A percentile compares a stretch with the other conserved stretches of the same genome.
These are phyloP conservation scores for Lophius americanus DNA, from an alignment of 2,797 vertebrate genomes.

Conservation along the genomic window DNA sequence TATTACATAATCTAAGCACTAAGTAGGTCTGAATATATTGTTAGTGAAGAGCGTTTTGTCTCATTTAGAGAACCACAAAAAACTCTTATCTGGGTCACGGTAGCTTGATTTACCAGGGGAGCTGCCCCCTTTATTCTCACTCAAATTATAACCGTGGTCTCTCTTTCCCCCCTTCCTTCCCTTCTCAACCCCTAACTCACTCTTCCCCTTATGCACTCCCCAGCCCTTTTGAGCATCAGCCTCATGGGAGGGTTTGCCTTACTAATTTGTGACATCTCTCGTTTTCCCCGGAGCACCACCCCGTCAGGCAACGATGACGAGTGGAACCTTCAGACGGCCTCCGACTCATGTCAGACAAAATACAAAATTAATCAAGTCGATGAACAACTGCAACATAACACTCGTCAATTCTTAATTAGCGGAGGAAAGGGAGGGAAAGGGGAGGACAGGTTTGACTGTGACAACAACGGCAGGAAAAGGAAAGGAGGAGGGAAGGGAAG, in stretches of 20 bases:
- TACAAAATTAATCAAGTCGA: slow-evolving; percentile 39
- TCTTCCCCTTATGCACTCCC: slow-evolving; percentile 13
- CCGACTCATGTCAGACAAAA: slow-evolving; percentile 16
- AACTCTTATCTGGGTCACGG: slow-evolving; percentile 48
- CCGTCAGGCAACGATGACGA: slow-evolving; percentile 1
- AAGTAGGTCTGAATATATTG: slow-evolving; percentile 10
- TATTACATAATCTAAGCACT: not conserved
- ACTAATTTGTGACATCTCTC: slow-evolving; percentile 53
- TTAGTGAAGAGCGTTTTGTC: slow-evolving; percentile 30
- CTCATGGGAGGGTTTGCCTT: slow-evolving; percentile 48
- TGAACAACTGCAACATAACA: slow-evolving; percentile 51
- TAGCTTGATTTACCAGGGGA: slow-evolving; percentile 24
- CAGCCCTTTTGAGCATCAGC: slow-evolving; percentile 26
- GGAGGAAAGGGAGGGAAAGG: slow-evolving; percentile 51
- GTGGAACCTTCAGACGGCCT: slow-evolving; percentile 38
- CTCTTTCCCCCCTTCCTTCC: slow-evolving; percentile 19
- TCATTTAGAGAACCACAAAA: slow-evolving; percentile 36
- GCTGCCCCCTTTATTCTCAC: slow-evolving; percentile 4
- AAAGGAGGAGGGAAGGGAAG: slow-evolving; percentile 42
- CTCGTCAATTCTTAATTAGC: slow-evolving; percentile 55
- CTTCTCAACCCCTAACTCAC: slow-evolving; percentile 2
- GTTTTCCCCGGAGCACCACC: slow-evolving; percentile 36
- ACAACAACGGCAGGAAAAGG: slow-evolving; percentile 5
- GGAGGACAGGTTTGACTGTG: slow-evolving; percentile 43
- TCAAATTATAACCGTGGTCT: slow-evolving; percentile 20